Evolutionary conservation across 2,888 invertebrate species (phyloP), one percentile per base, ranked within the genome.

Genomic region (Heliconius charithonia): DNA sequence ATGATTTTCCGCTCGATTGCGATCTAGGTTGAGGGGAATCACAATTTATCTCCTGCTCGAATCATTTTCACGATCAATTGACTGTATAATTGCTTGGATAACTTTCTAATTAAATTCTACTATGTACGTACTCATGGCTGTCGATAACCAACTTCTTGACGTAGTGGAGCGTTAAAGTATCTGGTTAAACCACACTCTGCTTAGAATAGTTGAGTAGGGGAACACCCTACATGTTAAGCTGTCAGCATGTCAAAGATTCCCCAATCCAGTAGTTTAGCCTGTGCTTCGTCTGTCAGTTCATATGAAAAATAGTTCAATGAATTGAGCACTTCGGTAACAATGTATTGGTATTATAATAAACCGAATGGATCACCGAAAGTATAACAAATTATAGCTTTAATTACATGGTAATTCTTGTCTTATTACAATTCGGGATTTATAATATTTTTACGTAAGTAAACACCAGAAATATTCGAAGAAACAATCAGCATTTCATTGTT

Each of bases 21-120:
- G 73, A 74, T 74, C 51, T 77, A 71, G 70, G 45, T 22, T 67
- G 73, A 63, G 62, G 32, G 75, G 70, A 70, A 41, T 70, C 62
- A 37, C 75, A 77, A 75, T 81, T 77, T 72, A 75, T 73, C 56
- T 72, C 74, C 12, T n/a, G 51, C 72, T 27, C 59, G 65, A 76
- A 77, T 79, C 69, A 77, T 77, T 79, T 72, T 79, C 75, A 79
- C 71, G 76, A 70, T 45, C 78, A 71, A 81, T 81, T 76, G 74
- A 77, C 80, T 75, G 81, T 70, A 80, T 75, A 81, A 81, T 79
- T 77, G 76, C 72, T 73, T 29, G 59, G 45, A 79, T 73, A 78
- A 78, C 78, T 79, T 81, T 63, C 69, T 73, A 79, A 79, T 81
- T 77, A 75, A 77, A 74, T 70, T 75, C 62, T 75, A 77, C 77